Base-by-base conservation (phyloP, 2,888 invertebrate genomes). In the Hymenopus coronatus region DNA sequence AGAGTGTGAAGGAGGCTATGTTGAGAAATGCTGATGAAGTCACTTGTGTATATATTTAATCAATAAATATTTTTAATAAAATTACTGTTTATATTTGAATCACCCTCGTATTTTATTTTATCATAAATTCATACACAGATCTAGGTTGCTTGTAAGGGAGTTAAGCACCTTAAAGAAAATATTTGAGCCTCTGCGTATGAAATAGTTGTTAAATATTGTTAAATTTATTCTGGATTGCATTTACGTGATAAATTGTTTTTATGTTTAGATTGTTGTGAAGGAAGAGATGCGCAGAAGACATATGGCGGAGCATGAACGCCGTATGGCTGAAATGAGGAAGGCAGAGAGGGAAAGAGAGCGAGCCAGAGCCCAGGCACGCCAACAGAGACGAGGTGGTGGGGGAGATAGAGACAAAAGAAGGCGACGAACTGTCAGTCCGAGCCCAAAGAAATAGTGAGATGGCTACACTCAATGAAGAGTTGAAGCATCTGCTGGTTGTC, bases 281-380 rank as follows among this genome's bases (percentile, higher is more conserved):
- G 98, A 98, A 94, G 97, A 97, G 93, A 96, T 97, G 93, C 95
- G 98, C 89, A 95, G 97, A 89, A 96, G 97, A 92, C 96, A 97
- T 91, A 97, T 98, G 96, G 97, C 97, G 87, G 98, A 98, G 93
- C 96, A 98, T 92, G 97, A 97, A 92, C 95, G 97, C 89, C 95
- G 96, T 91, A 93, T 97, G 92, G 96, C 96, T 93, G 97, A 97
- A 93, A 95, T 96, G 92, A 95, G 96, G 90, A 95, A 95, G 91
- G 94, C 94, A 82, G 94, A 93, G 90, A 92, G 93, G 91, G 93
- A 92, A 91, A 92, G 92, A 90, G 93, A 90, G 30, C 88, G 90
- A 33, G 88, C 81, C 6, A 87, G 89, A 86, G 86, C 86, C 70
- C 89, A 89, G 86, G 89, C 89, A 84, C 90, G 90, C 46, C 89